These are phyloP conservation scores for Drosophila kurseongensis DNA, from an alignment of 1,140 invertebrate genomes.

Conservation along the genomic window DNA sequence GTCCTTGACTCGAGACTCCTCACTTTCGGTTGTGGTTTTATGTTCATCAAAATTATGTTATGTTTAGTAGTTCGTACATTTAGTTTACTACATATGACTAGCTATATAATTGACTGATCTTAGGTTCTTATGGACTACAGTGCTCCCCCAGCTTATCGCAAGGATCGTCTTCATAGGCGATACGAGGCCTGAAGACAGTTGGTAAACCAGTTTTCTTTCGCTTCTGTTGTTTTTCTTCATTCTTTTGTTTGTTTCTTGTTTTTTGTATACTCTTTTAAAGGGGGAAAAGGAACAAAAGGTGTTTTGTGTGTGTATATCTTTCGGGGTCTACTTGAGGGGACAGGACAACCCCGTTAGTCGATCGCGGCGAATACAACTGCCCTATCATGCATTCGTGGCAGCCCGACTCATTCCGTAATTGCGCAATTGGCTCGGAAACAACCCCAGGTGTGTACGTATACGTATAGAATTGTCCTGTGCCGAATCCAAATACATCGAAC, in stretches of 20 bases:
- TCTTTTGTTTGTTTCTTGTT: slow-evolving; percentile 50
- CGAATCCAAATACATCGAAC: slow-evolving; percentile 31
- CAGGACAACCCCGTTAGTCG: slow-evolving; percentile 70
- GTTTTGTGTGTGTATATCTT: slow-evolving; percentile 31
- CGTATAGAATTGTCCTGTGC: slow-evolving; percentile 64
- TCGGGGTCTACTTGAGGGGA: slow-evolving; percentile 28
- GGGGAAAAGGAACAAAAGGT: slow-evolving; percentile 59
- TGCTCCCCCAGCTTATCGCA: slow-evolving; percentile 13
- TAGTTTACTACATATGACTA: slow-evolving; percentile 33
- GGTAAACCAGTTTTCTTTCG: slow-evolving; percentile 71
- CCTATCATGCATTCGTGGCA: slow-evolving; percentile 30
- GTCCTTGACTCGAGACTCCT: slow-evolving; percentile 30
- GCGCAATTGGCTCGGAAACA: slow-evolving; percentile 74
- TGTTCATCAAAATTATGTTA: slow-evolving; percentile 58
- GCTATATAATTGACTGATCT: slow-evolving; percentile 41
- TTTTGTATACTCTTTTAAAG: slow-evolving; percentile 25
- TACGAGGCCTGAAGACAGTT: slow-evolving; percentile 50
- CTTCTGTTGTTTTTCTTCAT: slow-evolving; percentile 41
- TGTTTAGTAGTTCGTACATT: slow-evolving; percentile 47
- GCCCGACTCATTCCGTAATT: slow-evolving; percentile 53
- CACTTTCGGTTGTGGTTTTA: slow-evolving; percentile 39
- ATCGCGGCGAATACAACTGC: slow-evolving; percentile 55
- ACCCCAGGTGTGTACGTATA: slow-evolving; percentile 33
- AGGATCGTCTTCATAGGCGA: slow-evolving; percentile 20
- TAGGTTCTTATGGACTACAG: slow-evolving; percentile 47